A percentile compares a stretch with the other conserved stretches of the same genome.
Evolutionary conservation across 2,113 vertebrate species (phyloP).

Genomic region (Lonchura striata): DNA sequence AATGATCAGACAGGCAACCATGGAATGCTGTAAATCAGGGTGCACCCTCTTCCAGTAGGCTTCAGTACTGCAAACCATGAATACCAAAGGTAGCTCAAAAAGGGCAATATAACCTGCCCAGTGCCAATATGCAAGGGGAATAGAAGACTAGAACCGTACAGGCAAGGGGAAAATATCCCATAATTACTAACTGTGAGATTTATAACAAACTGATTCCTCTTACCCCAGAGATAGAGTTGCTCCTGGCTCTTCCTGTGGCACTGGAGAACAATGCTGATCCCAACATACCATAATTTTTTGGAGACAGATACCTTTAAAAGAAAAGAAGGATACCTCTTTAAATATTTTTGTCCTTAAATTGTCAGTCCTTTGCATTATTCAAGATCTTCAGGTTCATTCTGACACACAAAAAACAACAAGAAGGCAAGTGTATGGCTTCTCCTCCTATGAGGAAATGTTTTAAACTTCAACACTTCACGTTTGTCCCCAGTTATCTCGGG

Average conservation of each 20-base stretch:
- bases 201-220: neutral
- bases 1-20: neutral
- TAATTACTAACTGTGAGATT: neutral
- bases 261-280: neutral
- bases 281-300: slow-evolving; percentile 11
- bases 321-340: neutral
- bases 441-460: neutral
- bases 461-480: neutral
- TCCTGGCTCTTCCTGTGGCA: neutral
- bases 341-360: neutral
- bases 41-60: neutral
- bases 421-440: neutral
- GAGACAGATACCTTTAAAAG: slow-evolving; percentile 73
- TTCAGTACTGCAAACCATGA: neutral
- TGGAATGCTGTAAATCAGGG: neutral
- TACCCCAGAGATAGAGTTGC: slow-evolving; percentile 44
- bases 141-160: neutral
- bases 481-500: neutral
- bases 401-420: neutral
- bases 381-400: neutral
- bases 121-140: neutral
- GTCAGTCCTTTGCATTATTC: neutral
- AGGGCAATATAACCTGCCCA: neutral
- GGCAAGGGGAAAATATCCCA: neutral
- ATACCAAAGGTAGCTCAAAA: neutral